phyloP scores from a whole-genome alignment of 1,140 invertebrate species.

The Metopolophium dirhodum region DNA sequence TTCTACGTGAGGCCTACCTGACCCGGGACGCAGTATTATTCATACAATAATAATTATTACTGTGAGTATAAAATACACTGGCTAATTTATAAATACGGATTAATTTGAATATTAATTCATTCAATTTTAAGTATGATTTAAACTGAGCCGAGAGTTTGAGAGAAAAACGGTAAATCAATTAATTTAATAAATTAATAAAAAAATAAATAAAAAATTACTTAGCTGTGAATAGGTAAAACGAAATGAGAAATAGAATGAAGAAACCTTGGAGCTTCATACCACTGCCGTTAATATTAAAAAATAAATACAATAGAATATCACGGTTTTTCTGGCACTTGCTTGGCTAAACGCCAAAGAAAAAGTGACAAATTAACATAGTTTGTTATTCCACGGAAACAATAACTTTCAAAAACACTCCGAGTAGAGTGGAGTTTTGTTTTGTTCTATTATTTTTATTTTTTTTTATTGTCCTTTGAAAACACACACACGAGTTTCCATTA shows the following conservation, averaged over 20 bases:
- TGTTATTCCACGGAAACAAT: slow-evolving; percentile 1
- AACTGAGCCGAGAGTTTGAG: background rate
- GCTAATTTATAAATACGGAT: background rate
- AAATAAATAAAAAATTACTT: background rate
- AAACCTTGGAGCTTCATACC: background rate
- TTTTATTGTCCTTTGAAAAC: slow-evolving; percentile 14
- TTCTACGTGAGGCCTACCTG: background rate
- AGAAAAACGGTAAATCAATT: background rate
- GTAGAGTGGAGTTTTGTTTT: background rate
- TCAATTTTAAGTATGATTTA: background rate
- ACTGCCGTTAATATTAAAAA: background rate
- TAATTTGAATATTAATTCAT: background rate
- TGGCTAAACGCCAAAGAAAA: slow-evolving; percentile 5
- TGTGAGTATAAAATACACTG: background rate
- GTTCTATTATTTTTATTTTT: background rate
- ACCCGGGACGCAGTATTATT: background rate
- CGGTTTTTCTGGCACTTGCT: background rate
- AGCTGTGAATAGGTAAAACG: background rate
- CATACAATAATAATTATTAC: background rate
- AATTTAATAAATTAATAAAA: background rate
- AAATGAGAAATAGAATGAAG: background rate
- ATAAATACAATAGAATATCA: background rate
- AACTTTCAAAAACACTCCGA: background rate
- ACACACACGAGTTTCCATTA: background rate
- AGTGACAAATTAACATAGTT: slow-evolving; percentile 39